These are phyloP conservation scores for Poeciliopsis retropinna DNA, from an alignment of 2,113 vertebrate genomes.

Conservation along the genomic window DNA sequence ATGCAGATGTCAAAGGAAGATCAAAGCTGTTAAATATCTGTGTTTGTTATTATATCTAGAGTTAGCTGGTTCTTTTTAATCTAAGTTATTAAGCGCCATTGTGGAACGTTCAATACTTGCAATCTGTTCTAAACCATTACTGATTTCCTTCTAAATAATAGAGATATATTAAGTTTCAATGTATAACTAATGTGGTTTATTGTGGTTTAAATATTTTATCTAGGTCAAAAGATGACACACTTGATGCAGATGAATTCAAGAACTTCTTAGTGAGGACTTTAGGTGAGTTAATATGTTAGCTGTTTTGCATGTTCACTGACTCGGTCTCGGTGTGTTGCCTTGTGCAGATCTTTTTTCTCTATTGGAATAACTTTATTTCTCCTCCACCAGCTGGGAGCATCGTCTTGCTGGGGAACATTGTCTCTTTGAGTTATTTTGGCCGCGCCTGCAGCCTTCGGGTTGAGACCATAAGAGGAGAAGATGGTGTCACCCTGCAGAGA, in stretches of 20 bases:
- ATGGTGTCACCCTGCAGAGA: constrained; percentile 76
- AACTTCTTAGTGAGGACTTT: constrained; percentile 86
- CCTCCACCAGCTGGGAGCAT: constrained; percentile 84
- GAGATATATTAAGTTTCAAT: background rate
- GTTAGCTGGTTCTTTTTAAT: too few relatives aligned
- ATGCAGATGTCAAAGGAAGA: too few relatives aligned
- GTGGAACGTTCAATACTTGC: too few relatives aligned
- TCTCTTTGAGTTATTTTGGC: constrained; percentile 88
- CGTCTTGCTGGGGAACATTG: constrained; percentile 85
- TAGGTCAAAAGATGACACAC: constrained; percentile 84
- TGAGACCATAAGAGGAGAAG: constrained; percentile 83
- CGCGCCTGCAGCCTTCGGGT: constrained; percentile 81
- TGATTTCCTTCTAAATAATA: background rate
- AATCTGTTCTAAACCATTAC: background rate
- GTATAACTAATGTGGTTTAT: background rate
- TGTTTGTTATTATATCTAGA: too few relatives aligned
- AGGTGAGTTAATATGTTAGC: constrained; percentile 76
- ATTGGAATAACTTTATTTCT: constrained; percentile 21
- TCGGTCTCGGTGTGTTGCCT: too few relatives aligned
- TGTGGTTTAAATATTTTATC: constrained; percentile 4
- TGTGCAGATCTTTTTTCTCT: background rate
- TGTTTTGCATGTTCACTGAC: too few relatives aligned
- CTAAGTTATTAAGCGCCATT: too few relatives aligned
- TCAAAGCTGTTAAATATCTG: too few relatives aligned
- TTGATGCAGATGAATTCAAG: constrained; percentile 86